A percentile compares a stretch with the other conserved stretches of the same genome.
Evolutionary conservation across 2,113 vertebrate species (phyloP).

Genomic region (Vanacampus margaritifer): DNA sequence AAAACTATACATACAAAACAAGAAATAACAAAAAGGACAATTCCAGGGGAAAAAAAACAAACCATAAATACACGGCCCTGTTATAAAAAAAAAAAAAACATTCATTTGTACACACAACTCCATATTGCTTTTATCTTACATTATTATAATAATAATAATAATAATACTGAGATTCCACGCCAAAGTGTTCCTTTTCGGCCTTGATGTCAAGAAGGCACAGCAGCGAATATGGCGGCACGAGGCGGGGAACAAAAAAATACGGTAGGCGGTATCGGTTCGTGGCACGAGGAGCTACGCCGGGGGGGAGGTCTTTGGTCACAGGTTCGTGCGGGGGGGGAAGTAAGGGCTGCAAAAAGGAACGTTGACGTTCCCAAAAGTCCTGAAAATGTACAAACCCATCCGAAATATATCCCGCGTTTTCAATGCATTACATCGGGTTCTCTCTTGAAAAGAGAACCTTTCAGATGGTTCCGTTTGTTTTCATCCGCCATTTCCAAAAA

Average conservation of each 20-base stretch:
- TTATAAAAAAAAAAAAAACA: conserved; percentile 47
- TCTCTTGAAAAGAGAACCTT: too few relatives aligned
- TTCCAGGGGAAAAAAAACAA: conserved; percentile 13
- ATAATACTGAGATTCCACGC: conserved; percentile 33
- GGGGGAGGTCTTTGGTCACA: conserved; percentile 5
- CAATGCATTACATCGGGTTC: too few relatives aligned
- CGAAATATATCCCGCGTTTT: too few relatives aligned
- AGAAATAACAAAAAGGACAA: conserved; percentile 30
- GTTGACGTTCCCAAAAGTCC: background rate
- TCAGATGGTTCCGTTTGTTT: too few relatives aligned
- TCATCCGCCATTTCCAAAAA: too few relatives aligned
- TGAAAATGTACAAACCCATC: background rate
- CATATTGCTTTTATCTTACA: conserved; percentile 72
- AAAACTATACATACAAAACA: conserved; percentile 11
- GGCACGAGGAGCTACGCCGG: background rate
- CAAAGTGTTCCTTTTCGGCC: conserved; percentile 26
- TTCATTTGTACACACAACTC: conserved; percentile 50
- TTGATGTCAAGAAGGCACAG: conserved; percentile 50
- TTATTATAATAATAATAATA: conserved; percentile 62
- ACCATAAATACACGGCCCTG: conserved; percentile 33
- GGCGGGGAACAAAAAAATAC: background rate
- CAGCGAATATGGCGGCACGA: background rate
- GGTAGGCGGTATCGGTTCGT: background rate
- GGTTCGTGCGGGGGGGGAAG: background rate
- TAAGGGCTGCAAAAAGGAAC: background rate